Evolutionary conservation across 64 coral and sea anemone genomes (phyloP), one percentile per base, ranked within the genome.

Genomic region (Hydrozoanthus tunicans): DNA sequence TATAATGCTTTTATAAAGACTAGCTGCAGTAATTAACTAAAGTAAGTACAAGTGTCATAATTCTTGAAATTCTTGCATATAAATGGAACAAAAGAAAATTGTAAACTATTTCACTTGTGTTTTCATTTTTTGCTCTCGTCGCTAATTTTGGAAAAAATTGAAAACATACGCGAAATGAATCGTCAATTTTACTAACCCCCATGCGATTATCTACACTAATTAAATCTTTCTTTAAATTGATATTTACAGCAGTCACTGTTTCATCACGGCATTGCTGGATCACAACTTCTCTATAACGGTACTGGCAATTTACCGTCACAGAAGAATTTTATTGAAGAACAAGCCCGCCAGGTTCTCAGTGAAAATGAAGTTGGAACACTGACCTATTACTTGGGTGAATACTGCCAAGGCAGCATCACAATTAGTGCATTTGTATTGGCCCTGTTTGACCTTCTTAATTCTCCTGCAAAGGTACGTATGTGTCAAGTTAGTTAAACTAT

Each of bases 401-500:
- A 98, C 81, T 79, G 73, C 51, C 86, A 86, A 5, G 91, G 85
- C 7, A 90, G 24, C 20, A 91, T 98, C 72, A 78, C 61, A 12
- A 67, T 98, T 3, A 84, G 55, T 73, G 80, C 93, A 6, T 98
- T 98, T 92, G 91, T 94, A 5, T 32, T 94, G 67, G 96, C 93
- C 13, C 27, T 98, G 79, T 98, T 94, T 92, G 90, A 94, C 59
- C 96, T 98, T 25, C 90, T 98, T 15, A 94, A 95, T 43, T 88
- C 93, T 1, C 91, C 93, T 78, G 81, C 88, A 73, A 95, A 98
- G 96, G 96, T 89, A 92, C 53, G 65, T 69, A 73, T 9, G 7
- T 53, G 64, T 9, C 1, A 5, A 14, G 61, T 20, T 43, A 9
- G 7, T 67, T 72, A 25, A 7, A 6, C 32, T 43, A 43, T 43